Evolutionary conservation across 1,140 invertebrate genomes (phyloP).

Genomic region (Cyclargus thomasi): DNA sequence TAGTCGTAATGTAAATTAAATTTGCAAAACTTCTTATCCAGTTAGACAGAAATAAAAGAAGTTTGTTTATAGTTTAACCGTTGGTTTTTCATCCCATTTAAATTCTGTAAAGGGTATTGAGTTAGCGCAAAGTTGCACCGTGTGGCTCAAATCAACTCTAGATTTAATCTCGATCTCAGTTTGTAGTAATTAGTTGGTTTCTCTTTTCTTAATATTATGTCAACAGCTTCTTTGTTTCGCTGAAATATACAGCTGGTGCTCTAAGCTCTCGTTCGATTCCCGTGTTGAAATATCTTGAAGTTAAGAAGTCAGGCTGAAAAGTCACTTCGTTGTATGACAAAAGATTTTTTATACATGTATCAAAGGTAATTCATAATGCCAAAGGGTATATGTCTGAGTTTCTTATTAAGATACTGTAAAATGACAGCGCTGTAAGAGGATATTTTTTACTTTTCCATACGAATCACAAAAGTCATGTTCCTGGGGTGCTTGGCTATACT

Average conservation of each 20-base stretch:
- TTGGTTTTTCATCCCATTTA: conserved; percentile 19
- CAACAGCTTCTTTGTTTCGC: background rate
- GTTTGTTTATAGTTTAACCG: conserved; percentile 19
- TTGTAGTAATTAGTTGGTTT: conserved; percentile 25
- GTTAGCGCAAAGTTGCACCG: background rate
- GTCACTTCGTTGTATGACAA: too few relatives aligned
- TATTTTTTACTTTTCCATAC: too few relatives aligned
- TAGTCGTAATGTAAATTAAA: conserved; percentile 17
- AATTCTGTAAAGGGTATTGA: conserved; percentile 16
- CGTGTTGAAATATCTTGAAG: too few relatives aligned
- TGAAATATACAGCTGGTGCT: background rate
- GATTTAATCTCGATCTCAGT: conserved; percentile 27
- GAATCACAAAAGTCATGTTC: too few relatives aligned
- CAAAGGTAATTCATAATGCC: too few relatives aligned
- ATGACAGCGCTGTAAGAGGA: too few relatives aligned
- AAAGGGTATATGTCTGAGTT: too few relatives aligned
- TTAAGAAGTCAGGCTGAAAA: too few relatives aligned
- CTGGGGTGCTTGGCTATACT: too few relatives aligned
- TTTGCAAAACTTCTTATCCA: conserved; percentile 19
- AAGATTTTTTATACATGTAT: too few relatives aligned
- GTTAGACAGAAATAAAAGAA: conserved; percentile 21
- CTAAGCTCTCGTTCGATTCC: too few relatives aligned
- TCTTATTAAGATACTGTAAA: too few relatives aligned
- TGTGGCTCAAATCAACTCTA: conserved; percentile 20
- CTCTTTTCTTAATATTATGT: conserved; percentile 25